Conservation (phyloP, 2,113 vertebrate species). For the Catharus minimus region DNA sequence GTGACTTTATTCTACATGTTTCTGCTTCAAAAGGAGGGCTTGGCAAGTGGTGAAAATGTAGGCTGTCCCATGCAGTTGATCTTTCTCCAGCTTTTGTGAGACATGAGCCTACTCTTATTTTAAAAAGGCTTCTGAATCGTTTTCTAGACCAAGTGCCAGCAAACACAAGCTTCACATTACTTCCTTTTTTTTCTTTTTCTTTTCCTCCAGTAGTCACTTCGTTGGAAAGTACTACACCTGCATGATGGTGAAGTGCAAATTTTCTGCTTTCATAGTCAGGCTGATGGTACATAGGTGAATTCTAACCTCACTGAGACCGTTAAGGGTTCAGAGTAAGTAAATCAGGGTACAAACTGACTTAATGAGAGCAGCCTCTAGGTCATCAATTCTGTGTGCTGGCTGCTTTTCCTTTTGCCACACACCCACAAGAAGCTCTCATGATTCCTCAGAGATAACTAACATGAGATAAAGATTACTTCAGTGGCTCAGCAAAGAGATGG, state of each 20-base stretch:
- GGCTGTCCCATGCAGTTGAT: background rate
- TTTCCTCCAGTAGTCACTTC: background rate
- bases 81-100: background rate
- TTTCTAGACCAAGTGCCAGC: background rate
- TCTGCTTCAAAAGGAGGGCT: background rate
- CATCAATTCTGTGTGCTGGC: background rate
- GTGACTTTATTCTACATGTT: background rate
- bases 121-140: background rate
- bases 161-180: background rate
- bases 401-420: background rate
- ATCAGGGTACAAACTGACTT: slow-evolving; percentile 8
- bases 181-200: background rate
- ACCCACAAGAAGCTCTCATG: background rate
- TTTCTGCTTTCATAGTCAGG: background rate
- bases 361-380: background rate
- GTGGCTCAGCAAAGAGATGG: background rate
- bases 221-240: background rate
- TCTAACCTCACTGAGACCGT: background rate
- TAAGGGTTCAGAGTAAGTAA: slow-evolving; percentile 4
- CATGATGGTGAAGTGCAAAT: background rate
- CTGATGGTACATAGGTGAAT: background rate
- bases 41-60: background rate
- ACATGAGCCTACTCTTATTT: background rate
- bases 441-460: slow-evolving; percentile 22
- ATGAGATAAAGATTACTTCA: background rate